These are phyloP conservation scores for Elephas maximus DNA, from an alignment of 2,113 vertebrate species.

Conservation along the genomic window DNA sequence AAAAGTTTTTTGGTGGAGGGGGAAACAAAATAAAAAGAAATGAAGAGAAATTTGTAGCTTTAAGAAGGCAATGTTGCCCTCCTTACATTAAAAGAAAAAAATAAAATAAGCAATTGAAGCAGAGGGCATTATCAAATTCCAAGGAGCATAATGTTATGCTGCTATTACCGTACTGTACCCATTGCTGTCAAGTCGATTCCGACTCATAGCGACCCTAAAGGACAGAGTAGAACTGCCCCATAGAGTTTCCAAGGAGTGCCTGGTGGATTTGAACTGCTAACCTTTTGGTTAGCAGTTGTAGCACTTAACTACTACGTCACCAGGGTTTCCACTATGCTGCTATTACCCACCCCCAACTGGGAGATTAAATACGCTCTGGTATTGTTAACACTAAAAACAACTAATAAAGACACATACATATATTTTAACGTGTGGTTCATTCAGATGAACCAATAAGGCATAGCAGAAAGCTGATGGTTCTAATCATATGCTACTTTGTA, in stretches of 20 bases:
- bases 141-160: background rate
- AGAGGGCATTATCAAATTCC: background rate
- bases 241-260: too few relatives aligned
- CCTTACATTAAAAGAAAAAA: constrained; percentile 64
- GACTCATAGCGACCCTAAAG: too few relatives aligned
- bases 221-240: too few relatives aligned
- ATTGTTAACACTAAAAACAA: background rate
- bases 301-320: too few relatives aligned
- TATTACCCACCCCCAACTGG: background rate
- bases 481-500: constrained; percentile 23
- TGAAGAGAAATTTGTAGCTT: constrained; percentile 85
- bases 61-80: constrained; percentile 68
- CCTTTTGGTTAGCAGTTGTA: too few relatives aligned
- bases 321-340: too few relatives aligned
- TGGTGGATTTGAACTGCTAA: too few relatives aligned
- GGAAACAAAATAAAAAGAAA: constrained; percentile 90
- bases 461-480: constrained; percentile 67
- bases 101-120: background rate
- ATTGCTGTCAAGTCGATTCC: too few relatives aligned
- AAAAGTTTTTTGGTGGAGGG: constrained; percentile 74
- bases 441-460: constrained; percentile 32
- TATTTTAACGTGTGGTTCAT: background rate
- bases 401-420: background rate
- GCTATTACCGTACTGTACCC: too few relatives aligned
- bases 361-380: constrained; percentile 2